Evolutionary conservation across 2,888 invertebrate species (phyloP), one percentile per base, ranked within the genome.

Genomic region (Drosophila neotestacea): DNA sequence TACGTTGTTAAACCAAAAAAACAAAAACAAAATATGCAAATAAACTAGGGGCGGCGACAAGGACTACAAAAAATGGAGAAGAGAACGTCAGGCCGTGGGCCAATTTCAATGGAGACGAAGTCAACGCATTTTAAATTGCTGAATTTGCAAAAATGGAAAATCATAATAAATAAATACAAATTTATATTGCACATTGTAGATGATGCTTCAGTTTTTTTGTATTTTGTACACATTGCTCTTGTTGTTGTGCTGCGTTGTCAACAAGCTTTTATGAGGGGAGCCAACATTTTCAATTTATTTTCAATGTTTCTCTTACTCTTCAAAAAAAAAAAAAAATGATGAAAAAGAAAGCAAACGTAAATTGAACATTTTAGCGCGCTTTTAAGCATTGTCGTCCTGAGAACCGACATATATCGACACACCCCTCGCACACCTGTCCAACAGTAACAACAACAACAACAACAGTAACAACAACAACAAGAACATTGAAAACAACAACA

Each of bases 351-450:
- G 77, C 61, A 72, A 89, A 89, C 87, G 85, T 79, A 85, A 85
- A 85, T 85, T 85, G 88, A 89, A 88, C 88, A 89, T 85, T 85
- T 89, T 88, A 88, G 89, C 89, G 88, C 79, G 75, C 88, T 85
- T 89, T 85, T 85, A 87, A 87, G 89, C 81, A 81, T 81, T 81
- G 79, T 75, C 68, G 60, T 50, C 46, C 51, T 44, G 32, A 28
- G 44, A 62, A 56, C 55, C 46, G 28, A 52, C 38, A 42, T 44
- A 41, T 58, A 39, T 32, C 51, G 34, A 22, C 16, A 65, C 42
- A 28, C 48, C 61, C 48, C 44, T 10, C 47, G 51, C 81, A 65
- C 85, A 87, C 88, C 89, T 84, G 89, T 58, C 71, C 51, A 66
- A 74, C 67, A 79, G 55, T 44, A 70, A 66, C 67, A 82, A 64